phyloP scores from a whole-genome alignment of 2,113 vertebrate genomes.

The Neolamprologus variostigma region DNA sequence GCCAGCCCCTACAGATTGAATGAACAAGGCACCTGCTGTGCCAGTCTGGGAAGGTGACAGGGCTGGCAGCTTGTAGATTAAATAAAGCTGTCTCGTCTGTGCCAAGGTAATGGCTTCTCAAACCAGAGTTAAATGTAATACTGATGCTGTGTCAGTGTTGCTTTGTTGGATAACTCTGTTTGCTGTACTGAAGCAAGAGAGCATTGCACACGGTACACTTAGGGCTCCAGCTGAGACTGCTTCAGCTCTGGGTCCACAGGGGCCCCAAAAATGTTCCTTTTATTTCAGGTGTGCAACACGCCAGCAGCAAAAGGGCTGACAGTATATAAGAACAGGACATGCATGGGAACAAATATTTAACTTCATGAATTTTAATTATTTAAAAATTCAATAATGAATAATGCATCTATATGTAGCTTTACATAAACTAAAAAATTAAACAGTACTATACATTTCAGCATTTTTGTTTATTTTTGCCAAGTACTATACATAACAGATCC shows the following conservation, averaged over 20 bases:
- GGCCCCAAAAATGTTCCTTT: not conserved
- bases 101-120: slow-evolving; percentile 65
- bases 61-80: slow-evolving; percentile 66
- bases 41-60: slow-evolving; percentile 49
- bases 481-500: not conserved
- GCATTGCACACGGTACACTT: not conserved
- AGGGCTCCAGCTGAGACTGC: slow-evolving; percentile 17
- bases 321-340: not conserved
- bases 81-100: slow-evolving; percentile 67
- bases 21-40: slow-evolving; percentile 62
- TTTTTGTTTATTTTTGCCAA: not conserved
- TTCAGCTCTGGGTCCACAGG: not conserved
- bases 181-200: slow-evolving; percentile 2
- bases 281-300: not conserved
- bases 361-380: not conserved
- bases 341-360: not conserved
- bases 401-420: not conserved
- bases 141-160: slow-evolving; percentile 56
- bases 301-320: not conserved
- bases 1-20: slow-evolving; percentile 58
- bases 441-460: not conserved
- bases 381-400: not conserved
- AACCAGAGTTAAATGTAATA: slow-evolving; percentile 61
- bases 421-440: not conserved
- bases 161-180: slow-evolving; percentile 44